phyloP scores from a whole-genome alignment of 2,113 vertebrate genomes.

The Tamias sibiricus region DNA sequence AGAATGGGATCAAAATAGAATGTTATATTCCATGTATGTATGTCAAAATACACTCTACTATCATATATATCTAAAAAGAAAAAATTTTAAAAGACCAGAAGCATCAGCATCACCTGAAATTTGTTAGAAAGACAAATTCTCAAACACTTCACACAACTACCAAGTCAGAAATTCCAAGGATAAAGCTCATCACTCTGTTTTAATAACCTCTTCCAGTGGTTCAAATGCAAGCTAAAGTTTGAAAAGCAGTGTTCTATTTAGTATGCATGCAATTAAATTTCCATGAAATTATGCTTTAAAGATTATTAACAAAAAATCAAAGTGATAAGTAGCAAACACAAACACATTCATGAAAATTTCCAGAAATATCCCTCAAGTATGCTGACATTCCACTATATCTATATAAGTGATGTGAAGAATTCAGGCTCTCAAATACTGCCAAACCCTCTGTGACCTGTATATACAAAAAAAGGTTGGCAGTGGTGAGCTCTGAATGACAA shows the following conservation, averaged over 20 bases:
- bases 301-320: neutral
- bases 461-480: neutral
- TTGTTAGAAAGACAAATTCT: neutral
- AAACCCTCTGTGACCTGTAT: neutral
- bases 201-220: neutral
- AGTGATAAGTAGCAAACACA: neutral
- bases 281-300: neutral
- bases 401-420: neutral
- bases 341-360: neutral
- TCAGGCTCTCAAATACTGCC: neutral
- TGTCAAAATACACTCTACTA: no score
- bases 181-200: neutral
- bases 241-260: neutral
- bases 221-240: neutral
- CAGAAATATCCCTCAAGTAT: neutral
- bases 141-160: neutral
- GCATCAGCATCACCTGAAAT: neutral
- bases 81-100: no score
- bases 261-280: neutral
- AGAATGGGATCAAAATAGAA: no score
- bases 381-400: neutral
- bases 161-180: neutral
- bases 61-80: no score
- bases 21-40: no score
- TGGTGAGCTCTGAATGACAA: neutral